Conservation (phyloP, 1,140 invertebrate species). For the Sogatella furcifera region DNA sequence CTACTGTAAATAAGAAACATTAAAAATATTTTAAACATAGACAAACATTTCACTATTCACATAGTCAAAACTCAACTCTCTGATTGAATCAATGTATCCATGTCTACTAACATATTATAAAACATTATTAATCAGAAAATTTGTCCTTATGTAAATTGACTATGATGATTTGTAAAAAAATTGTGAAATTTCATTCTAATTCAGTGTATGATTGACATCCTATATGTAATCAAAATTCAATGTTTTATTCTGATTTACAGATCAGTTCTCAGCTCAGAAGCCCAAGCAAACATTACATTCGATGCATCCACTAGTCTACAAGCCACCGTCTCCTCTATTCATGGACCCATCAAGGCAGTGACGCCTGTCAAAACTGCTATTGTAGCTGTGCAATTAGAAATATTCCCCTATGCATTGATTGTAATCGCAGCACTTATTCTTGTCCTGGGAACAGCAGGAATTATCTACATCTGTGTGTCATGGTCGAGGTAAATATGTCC, state of each 20-base stretch:
- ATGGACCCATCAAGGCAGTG: constrained; percentile 44
- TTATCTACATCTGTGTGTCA: constrained; percentile 82
- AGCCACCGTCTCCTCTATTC: constrained; percentile 54
- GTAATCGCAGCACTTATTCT: constrained; percentile 78
- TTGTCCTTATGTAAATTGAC: too few relatives aligned
- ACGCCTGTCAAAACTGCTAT: constrained; percentile 39
- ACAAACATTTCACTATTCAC: too few relatives aligned
- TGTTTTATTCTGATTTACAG: constrained; percentile 10
- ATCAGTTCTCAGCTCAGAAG: constrained; percentile 22
- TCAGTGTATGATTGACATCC: too few relatives aligned
- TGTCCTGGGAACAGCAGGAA: constrained; percentile 70
- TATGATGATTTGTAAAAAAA: too few relatives aligned
- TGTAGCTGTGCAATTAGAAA: constrained; percentile 52
- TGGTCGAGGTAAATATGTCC: constrained; percentile 66
- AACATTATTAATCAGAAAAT: too few relatives aligned
- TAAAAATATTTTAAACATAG: too few relatives aligned
- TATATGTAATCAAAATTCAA: not conserved
- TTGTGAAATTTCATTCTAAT: not conserved
- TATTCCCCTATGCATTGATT: constrained; percentile 78
- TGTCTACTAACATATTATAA: too few relatives aligned
- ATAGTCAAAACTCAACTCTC: too few relatives aligned
- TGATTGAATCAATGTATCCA: too few relatives aligned
- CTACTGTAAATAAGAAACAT: too few relatives aligned
- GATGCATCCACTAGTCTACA: constrained; percentile 50
- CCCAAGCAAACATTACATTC: constrained; percentile 50